These are phyloP conservation scores for Trypoxylon attenuatum DNA, from an alignment of 2,888 invertebrate species.

Conservation along the genomic window DNA sequence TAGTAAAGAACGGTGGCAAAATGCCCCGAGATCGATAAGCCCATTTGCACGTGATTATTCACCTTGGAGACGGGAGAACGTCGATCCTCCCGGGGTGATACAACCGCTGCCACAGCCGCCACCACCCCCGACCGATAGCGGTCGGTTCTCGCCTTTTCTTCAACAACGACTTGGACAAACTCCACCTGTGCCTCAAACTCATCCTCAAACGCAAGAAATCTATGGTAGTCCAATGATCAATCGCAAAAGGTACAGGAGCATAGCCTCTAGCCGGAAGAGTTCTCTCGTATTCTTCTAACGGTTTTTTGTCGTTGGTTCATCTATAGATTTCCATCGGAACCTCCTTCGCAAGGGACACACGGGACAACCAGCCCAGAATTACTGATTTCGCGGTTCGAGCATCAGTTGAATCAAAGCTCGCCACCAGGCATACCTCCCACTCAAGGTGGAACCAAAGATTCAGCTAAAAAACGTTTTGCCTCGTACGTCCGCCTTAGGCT, in stretches of 20 bases:
- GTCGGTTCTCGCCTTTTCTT: conserved; percentile 66
- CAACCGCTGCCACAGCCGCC: conserved; percentile 43
- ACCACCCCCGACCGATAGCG: conserved; percentile 54
- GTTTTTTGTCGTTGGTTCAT: too few species aligned
- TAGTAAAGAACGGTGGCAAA: conserved; percentile 66
- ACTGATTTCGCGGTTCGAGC: conserved; percentile 70
- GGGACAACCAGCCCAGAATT: conserved; percentile 69
- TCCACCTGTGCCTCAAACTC: conserved; percentile 64
- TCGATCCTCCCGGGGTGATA: conserved; percentile 72
- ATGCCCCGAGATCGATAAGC: conserved; percentile 66
- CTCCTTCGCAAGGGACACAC: conserved; percentile 67
- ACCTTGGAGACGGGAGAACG: conserved; percentile 72
- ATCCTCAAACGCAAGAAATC: conserved; percentile 66
- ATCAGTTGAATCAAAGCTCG: conserved; percentile 69
- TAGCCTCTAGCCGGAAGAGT: neutral
- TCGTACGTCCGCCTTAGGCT: conserved; percentile 89
- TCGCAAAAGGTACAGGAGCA: conserved; percentile 70
- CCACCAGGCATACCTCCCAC: conserved; percentile 57
- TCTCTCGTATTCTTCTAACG: neutral
- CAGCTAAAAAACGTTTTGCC: conserved; percentile 85
- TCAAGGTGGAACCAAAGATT: conserved; percentile 65
- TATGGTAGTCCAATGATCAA: conserved; percentile 72
- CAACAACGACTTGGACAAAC: conserved; percentile 66
- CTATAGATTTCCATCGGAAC: conserved; percentile 69
- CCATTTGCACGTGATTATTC: conserved; percentile 72